phyloP scores from a whole-genome alignment of 2,888 invertebrate species.

The Entomobrya proxima region DNA sequence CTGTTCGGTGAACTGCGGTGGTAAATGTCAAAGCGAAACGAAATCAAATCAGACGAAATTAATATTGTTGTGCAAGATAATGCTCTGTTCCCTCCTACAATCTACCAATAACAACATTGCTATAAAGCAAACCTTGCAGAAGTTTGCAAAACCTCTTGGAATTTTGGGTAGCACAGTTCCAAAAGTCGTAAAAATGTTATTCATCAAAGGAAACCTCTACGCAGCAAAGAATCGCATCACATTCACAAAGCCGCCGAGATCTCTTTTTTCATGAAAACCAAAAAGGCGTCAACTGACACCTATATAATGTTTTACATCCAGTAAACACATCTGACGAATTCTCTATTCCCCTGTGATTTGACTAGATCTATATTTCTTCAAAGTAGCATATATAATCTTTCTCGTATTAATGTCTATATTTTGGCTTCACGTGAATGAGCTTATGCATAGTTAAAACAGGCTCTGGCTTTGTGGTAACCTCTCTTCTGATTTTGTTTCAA shows the following conservation, averaged over 20 bases:
- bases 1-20: neutral
- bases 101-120: neutral
- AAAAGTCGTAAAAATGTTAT: slow-evolving; percentile 27
- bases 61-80: neutral
- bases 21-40: slow-evolving; percentile 3
- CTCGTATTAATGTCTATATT: neutral
- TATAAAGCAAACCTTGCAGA: neutral
- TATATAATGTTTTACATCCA: neutral
- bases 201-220: neutral
- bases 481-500: neutral
- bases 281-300: neutral
- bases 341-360: neutral
- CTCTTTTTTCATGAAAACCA: neutral
- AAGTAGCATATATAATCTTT: neutral
- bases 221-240: neutral
- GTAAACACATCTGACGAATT: no score
- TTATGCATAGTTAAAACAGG: slow-evolving; percentile 39
- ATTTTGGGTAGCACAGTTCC: slow-evolving; percentile 1
- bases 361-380: neutral
- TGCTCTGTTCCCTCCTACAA: neutral
- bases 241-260: neutral
- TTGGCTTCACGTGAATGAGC: neutral
- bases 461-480: slow-evolving; percentile 1
- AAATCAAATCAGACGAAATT: neutral
- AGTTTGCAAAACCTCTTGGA: neutral